Evolutionary conservation across 2,888 invertebrate species (phyloP).

Genomic region (Fragum fragum): DNA sequence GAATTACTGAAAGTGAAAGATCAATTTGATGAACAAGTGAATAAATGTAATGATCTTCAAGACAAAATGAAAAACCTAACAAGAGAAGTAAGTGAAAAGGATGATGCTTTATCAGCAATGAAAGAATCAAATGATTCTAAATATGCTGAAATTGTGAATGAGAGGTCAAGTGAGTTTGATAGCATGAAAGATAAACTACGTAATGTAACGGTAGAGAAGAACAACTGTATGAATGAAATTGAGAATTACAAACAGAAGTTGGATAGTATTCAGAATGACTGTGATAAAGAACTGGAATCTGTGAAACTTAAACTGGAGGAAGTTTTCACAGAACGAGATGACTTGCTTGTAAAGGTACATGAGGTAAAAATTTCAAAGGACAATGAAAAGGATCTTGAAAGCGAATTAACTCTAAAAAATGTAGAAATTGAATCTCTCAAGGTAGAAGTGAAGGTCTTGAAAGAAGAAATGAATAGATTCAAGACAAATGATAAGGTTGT

Average conservation of each 20-base stretch:
- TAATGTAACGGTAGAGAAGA: neutral
- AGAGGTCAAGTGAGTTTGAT: neutral
- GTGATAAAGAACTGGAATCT: constrained; percentile 1
- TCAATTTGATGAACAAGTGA: too few relatives aligned
- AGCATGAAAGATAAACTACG: constrained; percentile 23
- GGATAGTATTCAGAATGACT: neutral
- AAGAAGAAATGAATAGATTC: constrained; percentile 34
- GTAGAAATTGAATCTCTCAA: constrained; percentile 45
- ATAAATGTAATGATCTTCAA: neutral
- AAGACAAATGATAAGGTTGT: constrained; percentile 23
- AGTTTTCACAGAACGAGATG: neutral
- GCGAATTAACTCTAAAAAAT: constrained; percentile 43
- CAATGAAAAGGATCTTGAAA: constrained; percentile 38
- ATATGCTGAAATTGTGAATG: neutral
- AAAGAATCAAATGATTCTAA: neutral
- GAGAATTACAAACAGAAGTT: constrained; percentile 5
- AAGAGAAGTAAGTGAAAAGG: neutral
- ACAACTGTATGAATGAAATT: neutral
- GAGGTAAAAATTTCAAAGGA: constrained; percentile 32
- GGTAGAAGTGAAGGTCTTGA: constrained; percentile 49
- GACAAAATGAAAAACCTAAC: neutral
- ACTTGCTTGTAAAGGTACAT: constrained; percentile 13
- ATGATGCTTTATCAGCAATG: neutral
- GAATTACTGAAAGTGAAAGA: neutral
- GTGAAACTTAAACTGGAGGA: constrained; percentile 9